Conservation (phyloP, 2,888 invertebrate genomes). For the Andricus quercusramuli region DNA sequence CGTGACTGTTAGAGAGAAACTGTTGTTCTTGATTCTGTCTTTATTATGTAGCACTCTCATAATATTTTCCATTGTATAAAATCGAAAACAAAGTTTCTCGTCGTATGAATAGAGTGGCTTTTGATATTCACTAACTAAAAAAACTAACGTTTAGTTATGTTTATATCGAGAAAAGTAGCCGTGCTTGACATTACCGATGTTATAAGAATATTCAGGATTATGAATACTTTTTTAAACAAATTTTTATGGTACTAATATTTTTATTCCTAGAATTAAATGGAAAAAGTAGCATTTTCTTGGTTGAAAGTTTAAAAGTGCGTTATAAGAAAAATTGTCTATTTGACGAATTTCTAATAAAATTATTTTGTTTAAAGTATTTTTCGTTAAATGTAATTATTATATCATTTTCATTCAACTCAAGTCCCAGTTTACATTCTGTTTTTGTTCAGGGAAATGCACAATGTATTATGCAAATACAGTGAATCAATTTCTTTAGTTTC, state of each 20-base stretch:
- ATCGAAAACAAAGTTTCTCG: slow-evolving; percentile 4
- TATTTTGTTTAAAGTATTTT: no score
- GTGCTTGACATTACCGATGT: neutral
- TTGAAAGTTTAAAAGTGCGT: neutral
- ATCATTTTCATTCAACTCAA: neutral
- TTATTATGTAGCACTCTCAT: neutral
- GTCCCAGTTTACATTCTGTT: neutral
- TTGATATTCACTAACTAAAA: no score
- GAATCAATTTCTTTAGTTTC: no score
- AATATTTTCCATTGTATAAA: neutral
- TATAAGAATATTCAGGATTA: neutral
- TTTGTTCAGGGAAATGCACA: no score
- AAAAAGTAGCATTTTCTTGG: neutral
- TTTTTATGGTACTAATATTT: no score
- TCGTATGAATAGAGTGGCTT: neutral
- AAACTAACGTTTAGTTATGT: no score
- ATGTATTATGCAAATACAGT: no score
- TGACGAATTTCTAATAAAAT: no score
- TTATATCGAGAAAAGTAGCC: neutral
- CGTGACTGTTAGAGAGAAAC: neutral
- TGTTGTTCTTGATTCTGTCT: slow-evolving; percentile 2
- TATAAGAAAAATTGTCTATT: neutral
- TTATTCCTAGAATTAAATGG: neutral
- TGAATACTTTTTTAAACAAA: neutral
- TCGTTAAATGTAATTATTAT: no score